Conservation (phyloP, 2,888 invertebrate species). For the Netelia fuscicornis region DNA sequence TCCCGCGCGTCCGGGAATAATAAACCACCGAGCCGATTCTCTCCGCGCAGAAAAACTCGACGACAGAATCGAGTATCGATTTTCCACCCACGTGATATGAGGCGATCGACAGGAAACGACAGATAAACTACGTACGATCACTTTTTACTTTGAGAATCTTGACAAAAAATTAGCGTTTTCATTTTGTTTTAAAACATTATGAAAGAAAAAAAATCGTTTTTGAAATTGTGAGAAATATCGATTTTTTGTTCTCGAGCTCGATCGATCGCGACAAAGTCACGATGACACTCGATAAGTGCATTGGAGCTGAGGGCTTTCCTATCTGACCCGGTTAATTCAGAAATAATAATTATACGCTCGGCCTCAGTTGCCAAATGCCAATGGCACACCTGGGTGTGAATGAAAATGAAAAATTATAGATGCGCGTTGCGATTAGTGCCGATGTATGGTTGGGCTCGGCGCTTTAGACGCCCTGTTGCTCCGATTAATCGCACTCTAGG, state of each 20-base stretch:
- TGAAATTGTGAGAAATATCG: not conserved
- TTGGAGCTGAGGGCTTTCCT: constrained; percentile 33
- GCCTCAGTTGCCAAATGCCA: constrained; percentile 35
- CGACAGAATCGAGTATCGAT: constrained; percentile 41
- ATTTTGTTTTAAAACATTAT: not conserved
- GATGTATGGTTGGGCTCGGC: constrained; percentile 41
- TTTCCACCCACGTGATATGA: constrained; percentile 48
- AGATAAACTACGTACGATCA: not conserved
- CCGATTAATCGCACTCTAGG: constrained; percentile 47
- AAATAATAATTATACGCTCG: constrained; percentile 43
- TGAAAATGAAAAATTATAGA: constrained; percentile 30
- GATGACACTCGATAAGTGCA: constrained; percentile 7
- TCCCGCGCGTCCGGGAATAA: constrained; percentile 54
- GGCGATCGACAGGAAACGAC: constrained; percentile 1
- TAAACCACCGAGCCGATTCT: constrained; percentile 46
- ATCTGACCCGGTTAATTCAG: constrained; percentile 40
- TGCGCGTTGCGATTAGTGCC: constrained; percentile 59
- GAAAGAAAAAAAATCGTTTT: not conserved
- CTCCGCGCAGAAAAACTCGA: constrained; percentile 16
- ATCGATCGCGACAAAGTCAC: not conserved
- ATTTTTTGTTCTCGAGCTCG: not conserved
- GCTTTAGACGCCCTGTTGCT: constrained; percentile 44
- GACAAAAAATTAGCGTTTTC: no score
- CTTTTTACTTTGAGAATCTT: no score
- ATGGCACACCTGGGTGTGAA: constrained; percentile 32